Evolutionary conservation across 2,113 vertebrate species (phyloP), one percentile per base, ranked within the genome.

Genomic region (Mustela lutreola): DNA sequence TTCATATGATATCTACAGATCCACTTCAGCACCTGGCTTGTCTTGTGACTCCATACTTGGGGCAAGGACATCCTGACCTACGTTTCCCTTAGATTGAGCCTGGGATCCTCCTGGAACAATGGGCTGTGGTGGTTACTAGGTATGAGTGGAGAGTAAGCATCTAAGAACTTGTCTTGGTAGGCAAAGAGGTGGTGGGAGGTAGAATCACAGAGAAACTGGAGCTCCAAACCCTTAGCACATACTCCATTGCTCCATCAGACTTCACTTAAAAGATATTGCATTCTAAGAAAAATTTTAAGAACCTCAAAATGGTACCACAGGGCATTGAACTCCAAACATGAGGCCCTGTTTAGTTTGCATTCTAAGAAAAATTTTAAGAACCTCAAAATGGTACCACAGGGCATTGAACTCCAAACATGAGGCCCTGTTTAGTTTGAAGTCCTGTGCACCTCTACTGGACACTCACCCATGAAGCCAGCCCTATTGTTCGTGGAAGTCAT

Each of bases 221-320:
- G 8, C 10, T 19, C 14, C 22, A 12, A 12, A 21, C 7, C 3
- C 36, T 11, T 2, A 56, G 11, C 5, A 75, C 9, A 62, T 11
- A 10, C 2, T 24, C 28, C 7, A 3, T n/a, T 36, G 24, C 10
- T 24, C 31, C 18, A 76, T 0, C 7, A 6, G 8, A 50, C 5
- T 48, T 89, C 19, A 21, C 10, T 95, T 58, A 67, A 10, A 63
- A 87, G 65, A 85, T 10, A 85, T 7, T 65, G 4, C 28, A 56
- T 58, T 83, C n/a, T 65, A 31, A 62, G 39, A 36, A 79, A 81
- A 70, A 76, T 48, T 28, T 12, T 45, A n/a, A 91, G 19, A 63
- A 63, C 8, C 73, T 93, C 33, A 71, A 14, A 7, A 86, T 80
- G 26, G 8, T 24, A 33, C 10, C n/a, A 7, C 2, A 45, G 21